phyloP scores from a whole-genome alignment of 2,888 invertebrate genomes.

The Diarsia brunnea region DNA sequence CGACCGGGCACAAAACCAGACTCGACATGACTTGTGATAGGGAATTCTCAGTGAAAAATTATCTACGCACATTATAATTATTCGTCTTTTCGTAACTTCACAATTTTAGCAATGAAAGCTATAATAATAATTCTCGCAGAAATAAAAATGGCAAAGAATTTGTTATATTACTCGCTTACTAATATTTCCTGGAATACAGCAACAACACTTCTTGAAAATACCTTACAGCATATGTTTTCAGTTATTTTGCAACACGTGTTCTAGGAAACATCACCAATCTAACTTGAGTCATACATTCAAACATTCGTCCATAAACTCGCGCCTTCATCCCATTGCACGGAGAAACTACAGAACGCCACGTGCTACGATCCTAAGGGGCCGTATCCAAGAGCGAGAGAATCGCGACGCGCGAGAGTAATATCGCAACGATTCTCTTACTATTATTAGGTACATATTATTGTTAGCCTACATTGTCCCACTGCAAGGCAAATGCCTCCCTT shows the following conservation, averaged over 20 bases:
- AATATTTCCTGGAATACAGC: constrained; percentile 31
- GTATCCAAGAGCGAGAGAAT: too few relatives aligned
- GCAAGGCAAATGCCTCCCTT: too few relatives aligned
- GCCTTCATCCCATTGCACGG: not conserved
- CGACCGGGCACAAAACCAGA: not conserved
- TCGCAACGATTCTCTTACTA: too few relatives aligned
- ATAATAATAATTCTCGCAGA: not conserved
- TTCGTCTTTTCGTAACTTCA: not conserved
- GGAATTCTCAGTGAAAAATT: not conserved
- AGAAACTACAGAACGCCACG: not conserved
- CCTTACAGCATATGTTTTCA: constrained; percentile 25
- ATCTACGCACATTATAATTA: too few relatives aligned
- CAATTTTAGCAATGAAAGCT: not conserved
- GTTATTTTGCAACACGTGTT: constrained; percentile 24
- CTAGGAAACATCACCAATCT: constrained; percentile 13
- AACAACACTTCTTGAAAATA: constrained; percentile 35
- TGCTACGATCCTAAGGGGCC: not conserved
- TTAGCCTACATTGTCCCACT: too few relatives aligned
- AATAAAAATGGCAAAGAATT: not conserved
- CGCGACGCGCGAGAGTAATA: too few relatives aligned
- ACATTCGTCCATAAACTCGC: not conserved
- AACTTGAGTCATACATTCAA: constrained; percentile 24
- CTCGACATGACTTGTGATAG: not conserved
- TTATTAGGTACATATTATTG: too few relatives aligned
- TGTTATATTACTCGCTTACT: constrained; percentile 18